phyloP scores from a whole-genome alignment of 1,140 invertebrate genomes.

The Caenorhabditis briggsae region DNA sequence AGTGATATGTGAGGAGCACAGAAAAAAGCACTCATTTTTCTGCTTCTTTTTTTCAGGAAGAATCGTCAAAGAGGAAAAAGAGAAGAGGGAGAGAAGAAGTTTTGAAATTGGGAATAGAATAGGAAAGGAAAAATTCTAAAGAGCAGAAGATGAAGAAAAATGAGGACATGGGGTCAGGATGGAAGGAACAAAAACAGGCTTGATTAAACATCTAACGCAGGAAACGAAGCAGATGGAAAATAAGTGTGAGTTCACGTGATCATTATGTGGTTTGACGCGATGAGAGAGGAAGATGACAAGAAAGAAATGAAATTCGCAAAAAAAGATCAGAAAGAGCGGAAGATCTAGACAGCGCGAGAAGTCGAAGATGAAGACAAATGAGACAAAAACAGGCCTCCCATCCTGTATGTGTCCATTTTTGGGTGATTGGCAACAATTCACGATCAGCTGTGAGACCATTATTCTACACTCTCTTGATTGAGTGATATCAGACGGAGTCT shows the following conservation, averaged over 20 bases:
- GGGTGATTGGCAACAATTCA: background rate
- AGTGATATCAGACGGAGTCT: constrained; percentile 10
- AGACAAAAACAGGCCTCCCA: constrained; percentile 31
- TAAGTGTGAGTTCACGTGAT: constrained; percentile 50
- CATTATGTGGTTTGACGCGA: constrained; percentile 47
- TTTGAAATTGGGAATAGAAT: background rate
- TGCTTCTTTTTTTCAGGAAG: constrained; percentile 30
- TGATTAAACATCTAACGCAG: constrained; percentile 48
- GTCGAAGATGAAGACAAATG: background rate
- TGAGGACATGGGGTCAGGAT: background rate
- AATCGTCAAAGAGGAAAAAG: background rate
- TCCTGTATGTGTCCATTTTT: background rate
- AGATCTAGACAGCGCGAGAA: background rate
- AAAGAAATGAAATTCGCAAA: too few species aligned
- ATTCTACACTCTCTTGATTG: background rate
- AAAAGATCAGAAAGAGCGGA: background rate
- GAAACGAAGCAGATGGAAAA: constrained; percentile 43
- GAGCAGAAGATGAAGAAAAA: background rate
- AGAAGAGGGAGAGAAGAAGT: background rate
- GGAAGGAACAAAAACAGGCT: constrained; percentile 32
- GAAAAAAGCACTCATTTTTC: constrained; percentile 26
- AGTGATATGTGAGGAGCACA: constrained; percentile 44
- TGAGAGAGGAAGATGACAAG: background rate
- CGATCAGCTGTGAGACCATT: constrained; percentile 32
- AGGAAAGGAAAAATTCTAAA: background rate